Evolutionary conservation across 2,797 vertebrate genomes (phyloP).

Genomic region (Psittacula echo): DNA sequence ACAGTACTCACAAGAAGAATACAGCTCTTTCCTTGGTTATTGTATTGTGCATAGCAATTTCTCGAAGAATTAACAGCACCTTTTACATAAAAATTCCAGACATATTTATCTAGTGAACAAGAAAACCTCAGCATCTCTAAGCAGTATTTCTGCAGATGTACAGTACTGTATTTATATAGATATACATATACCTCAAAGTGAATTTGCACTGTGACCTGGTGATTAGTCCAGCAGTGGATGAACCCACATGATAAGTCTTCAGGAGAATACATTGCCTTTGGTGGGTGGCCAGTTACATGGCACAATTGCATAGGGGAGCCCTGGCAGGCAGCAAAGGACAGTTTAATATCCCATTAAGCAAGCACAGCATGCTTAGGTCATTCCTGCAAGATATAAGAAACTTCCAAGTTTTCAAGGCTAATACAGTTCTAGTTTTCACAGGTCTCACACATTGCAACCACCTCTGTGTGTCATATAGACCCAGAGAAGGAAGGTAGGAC

Average conservation of each 20-base stretch:
- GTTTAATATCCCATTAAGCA: slow-evolving; percentile 69
- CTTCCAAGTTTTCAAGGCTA: slow-evolving; percentile 48
- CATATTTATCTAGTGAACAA: slow-evolving; percentile 68
- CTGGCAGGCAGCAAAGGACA: slow-evolving; percentile 37
- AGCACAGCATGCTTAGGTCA: slow-evolving; percentile 68
- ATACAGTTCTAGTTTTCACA: slow-evolving; percentile 49
- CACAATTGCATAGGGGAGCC: slow-evolving; percentile 39
- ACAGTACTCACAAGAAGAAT: slow-evolving; percentile 10
- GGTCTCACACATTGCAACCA: not conserved
- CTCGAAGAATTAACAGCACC: slow-evolving; percentile 54
- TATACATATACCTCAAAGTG: slow-evolving; percentile 68
- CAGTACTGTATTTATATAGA: slow-evolving; percentile 75
- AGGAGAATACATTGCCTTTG: slow-evolving; percentile 46
- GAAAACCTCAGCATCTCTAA: slow-evolving; percentile 73
- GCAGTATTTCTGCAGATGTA: slow-evolving; percentile 72
- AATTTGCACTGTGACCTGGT: slow-evolving; percentile 74
- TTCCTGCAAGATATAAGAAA: slow-evolving; percentile 62
- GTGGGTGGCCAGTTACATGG: slow-evolving; percentile 17
- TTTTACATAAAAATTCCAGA: slow-evolving; percentile 62
- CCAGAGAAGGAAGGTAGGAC: slow-evolving; percentile 39
- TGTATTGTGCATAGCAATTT: slow-evolving; percentile 21
- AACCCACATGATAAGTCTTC: slow-evolving; percentile 57
- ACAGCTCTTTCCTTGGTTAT: slow-evolving; percentile 1
- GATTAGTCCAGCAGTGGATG: slow-evolving; percentile 58
- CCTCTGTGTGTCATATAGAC: slow-evolving; percentile 35